phyloP scores from a whole-genome alignment of 2,888 invertebrate species.

The Aleiodes leptofemur region DNA sequence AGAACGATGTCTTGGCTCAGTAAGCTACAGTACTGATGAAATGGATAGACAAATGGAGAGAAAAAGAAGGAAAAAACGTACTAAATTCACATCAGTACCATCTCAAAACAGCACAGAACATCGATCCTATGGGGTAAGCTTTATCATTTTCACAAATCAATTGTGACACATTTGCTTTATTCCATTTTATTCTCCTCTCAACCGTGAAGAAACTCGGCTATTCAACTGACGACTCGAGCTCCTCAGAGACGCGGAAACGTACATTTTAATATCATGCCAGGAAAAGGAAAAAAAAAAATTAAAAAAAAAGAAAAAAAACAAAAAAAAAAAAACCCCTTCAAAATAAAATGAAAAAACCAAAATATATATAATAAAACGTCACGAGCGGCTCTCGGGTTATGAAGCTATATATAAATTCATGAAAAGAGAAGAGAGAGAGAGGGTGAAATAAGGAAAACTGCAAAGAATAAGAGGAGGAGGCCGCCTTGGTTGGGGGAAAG shows the following conservation, averaged over 20 bases:
- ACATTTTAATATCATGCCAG: background rate
- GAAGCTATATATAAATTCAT: constrained; percentile 34
- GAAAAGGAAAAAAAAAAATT: background rate
- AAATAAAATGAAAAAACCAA: background rate
- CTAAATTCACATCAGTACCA: constrained; percentile 26
- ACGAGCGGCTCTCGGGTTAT: constrained; percentile 20
- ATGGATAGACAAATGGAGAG: constrained; percentile 14
- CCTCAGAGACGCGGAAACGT: constrained; percentile 2
- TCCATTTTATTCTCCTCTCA: constrained; percentile 10
- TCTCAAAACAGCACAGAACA: constrained; percentile 6
- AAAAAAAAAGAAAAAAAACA: too few species aligned
- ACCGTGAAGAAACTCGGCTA: background rate
- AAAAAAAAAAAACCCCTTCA: background rate
- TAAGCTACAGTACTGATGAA: constrained; percentile 62
- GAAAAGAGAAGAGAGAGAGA: constrained; percentile 4
- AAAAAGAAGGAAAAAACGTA: constrained; percentile 26
- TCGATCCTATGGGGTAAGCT: constrained; percentile 18
- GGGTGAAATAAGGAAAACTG: constrained; percentile 32
- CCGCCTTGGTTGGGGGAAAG: background rate
- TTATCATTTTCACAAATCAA: background rate
- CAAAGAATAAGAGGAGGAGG: constrained; percentile 5
- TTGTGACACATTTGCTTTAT: constrained; percentile 3
- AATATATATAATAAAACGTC: constrained; percentile 32
- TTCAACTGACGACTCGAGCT: constrained; percentile 20
- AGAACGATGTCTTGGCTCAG: constrained; percentile 65